A percentile compares a stretch with the other conserved stretches of the same genome.
Conservation (phyloP, 1,140 invertebrate species). For the Trialeurodes vaporariorum region DNA sequence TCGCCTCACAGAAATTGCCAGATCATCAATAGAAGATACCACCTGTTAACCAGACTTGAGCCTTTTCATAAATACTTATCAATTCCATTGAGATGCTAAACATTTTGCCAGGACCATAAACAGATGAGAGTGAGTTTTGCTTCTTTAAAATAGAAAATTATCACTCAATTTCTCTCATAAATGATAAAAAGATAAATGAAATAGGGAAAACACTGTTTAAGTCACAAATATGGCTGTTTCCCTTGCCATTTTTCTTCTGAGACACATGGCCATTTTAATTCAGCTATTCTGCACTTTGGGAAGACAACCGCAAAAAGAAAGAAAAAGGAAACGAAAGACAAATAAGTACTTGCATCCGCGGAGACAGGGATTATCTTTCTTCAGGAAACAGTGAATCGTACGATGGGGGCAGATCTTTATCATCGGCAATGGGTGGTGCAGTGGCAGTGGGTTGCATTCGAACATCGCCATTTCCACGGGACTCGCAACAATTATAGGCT, state of each 20-base stretch:
- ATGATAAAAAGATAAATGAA: not conserved
- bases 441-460: conserved; percentile 13
- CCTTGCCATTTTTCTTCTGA: too few species aligned
- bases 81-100: too few species aligned
- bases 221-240: too few species aligned
- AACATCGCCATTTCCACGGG: conserved; percentile 15
- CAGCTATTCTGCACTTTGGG: not conserved
- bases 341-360: not conserved
- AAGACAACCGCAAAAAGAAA: not conserved
- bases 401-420: conserved; percentile 29
- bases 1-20: too few species aligned
- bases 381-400: conserved; percentile 29
- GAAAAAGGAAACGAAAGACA: not conserved
- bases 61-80: too few species aligned
- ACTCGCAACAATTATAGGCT: conserved; percentile 8
- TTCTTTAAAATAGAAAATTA: too few species aligned
- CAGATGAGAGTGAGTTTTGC: too few species aligned
- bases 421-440: conserved; percentile 19
- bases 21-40: too few species aligned
- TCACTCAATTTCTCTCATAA: too few species aligned
- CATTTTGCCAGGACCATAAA: too few species aligned
- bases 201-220: too few species aligned
- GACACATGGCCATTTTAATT: not conserved
- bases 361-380: not conserved
- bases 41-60: too few species aligned